Evolutionary conservation across 2,797 vertebrate species (phyloP).

Genomic region (Spheniscus humboldti): DNA sequence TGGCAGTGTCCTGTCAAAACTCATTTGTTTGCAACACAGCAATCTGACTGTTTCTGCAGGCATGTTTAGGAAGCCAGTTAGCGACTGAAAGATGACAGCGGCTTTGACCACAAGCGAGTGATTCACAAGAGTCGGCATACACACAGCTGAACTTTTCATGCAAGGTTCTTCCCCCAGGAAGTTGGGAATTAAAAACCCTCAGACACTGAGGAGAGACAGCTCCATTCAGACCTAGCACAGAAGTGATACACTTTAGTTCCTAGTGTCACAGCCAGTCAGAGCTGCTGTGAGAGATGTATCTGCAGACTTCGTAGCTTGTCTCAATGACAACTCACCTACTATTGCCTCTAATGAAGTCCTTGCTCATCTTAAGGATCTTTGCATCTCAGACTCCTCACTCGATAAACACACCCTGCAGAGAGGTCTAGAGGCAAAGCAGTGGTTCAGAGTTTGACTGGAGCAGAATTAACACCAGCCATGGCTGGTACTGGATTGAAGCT

Average conservation of each 20-base stretch:
- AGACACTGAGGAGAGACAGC: not conserved
- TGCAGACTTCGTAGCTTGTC: not conserved
- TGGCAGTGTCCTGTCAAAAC: slow-evolving; percentile 1
- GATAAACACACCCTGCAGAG: not conserved
- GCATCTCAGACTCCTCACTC: not conserved
- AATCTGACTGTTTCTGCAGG: not conserved
- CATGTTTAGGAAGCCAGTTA: not conserved
- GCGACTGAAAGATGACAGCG: not conserved
- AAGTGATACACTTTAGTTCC: not conserved
- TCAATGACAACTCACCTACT: not conserved
- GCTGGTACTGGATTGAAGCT: not conserved
- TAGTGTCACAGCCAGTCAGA: not conserved
- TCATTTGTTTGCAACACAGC: slow-evolving; percentile 2
- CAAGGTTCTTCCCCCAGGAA: not conserved
- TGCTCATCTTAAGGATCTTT: not conserved
- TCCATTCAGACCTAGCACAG: not conserved
- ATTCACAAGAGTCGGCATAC: not conserved
- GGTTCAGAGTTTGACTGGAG: not conserved
- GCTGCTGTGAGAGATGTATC: not conserved
- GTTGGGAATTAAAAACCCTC: not conserved
- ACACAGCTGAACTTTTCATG: not conserved
- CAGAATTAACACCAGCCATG: not conserved
- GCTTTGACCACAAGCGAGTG: not conserved
- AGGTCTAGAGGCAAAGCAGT: not conserved
- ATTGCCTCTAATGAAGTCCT: not conserved